These are phyloP conservation scores for Coturnix japonica DNA, from an alignment of 2,113 vertebrate species.

Conservation along the genomic window DNA sequence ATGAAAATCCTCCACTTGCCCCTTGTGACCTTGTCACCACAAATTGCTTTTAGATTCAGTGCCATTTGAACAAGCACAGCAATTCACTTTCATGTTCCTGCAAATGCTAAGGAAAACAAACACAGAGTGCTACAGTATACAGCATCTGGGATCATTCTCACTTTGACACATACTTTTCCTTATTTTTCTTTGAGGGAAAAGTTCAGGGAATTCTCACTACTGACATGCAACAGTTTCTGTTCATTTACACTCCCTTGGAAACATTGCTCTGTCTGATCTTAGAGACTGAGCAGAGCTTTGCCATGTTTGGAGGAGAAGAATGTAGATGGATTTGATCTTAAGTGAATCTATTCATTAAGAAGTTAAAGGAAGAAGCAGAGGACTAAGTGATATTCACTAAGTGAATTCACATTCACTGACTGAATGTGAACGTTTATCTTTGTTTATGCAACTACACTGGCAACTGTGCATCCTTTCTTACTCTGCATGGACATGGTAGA, in stretches of 20 bases:
- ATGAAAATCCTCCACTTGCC: conserved; percentile 41
- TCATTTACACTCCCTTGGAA: neutral
- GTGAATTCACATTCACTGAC: no score
- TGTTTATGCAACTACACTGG: neutral
- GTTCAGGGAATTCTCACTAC: neutral
- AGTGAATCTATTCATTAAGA: neutral
- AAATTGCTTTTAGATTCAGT: conserved; percentile 65
- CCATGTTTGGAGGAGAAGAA: neutral
- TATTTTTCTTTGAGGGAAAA: neutral
- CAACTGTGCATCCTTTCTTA: neutral
- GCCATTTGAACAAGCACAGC: conserved; percentile 51
- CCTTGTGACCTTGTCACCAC: conserved; percentile 53
- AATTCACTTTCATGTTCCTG: conserved; percentile 37
- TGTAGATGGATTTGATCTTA: neutral
- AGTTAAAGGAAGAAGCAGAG: neutral
- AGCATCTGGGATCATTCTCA: neutral
- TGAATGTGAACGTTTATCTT: neutral
- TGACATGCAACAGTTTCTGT: neutral
- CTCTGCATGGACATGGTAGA: neutral
- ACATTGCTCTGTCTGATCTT: neutral
- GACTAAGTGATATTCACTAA: neutral
- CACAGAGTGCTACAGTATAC: neutral
- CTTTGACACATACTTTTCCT: neutral
- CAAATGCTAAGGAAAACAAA: neutral
- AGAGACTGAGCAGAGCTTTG: neutral